These are phyloP conservation scores for Aramus guarauna DNA, from an alignment of 2,113 vertebrate genomes.

Conservation along the genomic window DNA sequence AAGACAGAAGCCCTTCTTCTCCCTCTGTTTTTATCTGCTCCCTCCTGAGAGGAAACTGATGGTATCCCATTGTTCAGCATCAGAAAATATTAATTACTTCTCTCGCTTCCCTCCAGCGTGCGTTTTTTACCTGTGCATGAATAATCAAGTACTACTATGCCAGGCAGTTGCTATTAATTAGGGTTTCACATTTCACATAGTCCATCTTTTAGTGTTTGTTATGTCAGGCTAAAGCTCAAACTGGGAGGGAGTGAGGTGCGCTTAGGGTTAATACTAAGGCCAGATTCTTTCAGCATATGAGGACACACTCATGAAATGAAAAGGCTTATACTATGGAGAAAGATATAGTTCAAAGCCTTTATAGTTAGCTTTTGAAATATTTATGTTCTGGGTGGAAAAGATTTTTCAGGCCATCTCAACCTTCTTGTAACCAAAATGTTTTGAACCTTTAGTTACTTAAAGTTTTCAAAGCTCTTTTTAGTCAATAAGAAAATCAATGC, in stretches of 20 bases:
- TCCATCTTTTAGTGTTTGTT: background rate
- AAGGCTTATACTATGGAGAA: background rate
- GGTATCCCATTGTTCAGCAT: background rate
- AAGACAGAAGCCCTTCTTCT: background rate
- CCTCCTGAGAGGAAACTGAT: background rate
- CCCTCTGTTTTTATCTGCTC: background rate
- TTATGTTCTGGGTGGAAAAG: background rate
- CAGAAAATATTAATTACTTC: background rate
- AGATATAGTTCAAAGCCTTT: background rate
- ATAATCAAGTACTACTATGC: background rate
- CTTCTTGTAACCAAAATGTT: slow-evolving; percentile 25
- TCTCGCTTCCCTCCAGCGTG: background rate
- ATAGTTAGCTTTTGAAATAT: background rate
- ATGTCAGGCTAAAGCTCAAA: background rate
- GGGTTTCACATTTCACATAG: background rate
- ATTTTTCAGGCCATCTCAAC: background rate
- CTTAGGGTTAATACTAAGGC: background rate
- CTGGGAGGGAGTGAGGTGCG: background rate
- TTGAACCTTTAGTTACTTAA: slow-evolving; percentile 37
- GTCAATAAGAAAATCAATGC: slow-evolving; percentile 34
- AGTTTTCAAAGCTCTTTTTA: background rate
- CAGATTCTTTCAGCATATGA: background rate
- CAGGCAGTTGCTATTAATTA: background rate
- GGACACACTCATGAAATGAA: background rate
- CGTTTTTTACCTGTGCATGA: background rate